Conservation (phyloP, 2,888 invertebrate species). For the Tetragonula carbonaria region DNA sequence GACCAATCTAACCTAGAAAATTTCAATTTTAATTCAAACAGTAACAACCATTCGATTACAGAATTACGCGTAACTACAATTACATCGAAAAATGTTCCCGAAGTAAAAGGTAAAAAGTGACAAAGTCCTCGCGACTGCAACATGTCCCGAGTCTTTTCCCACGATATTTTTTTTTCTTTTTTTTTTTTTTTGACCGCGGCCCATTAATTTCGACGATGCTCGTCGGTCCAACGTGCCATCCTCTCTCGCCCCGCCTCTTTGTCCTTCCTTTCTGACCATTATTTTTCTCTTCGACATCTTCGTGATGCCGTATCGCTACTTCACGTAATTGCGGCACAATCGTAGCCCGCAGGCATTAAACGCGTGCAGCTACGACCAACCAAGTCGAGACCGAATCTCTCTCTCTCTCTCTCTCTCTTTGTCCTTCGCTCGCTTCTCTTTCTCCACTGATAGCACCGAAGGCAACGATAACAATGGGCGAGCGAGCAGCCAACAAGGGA, state of each 20-base stretch:
- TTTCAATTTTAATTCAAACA: no score
- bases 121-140: not conserved
- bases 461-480: slow-evolving; percentile 62
- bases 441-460: slow-evolving; percentile 55
- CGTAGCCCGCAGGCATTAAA: slow-evolving; percentile 59
- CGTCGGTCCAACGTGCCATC: slow-evolving; percentile 7
- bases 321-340: slow-evolving; percentile 72
- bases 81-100: no score
- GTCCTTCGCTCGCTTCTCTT: slow-evolving; percentile 26
- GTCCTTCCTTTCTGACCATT: slow-evolving; percentile 43
- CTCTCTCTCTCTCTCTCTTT: not conserved
- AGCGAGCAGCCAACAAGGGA: not conserved
- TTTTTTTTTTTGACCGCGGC: slow-evolving; percentile 32
- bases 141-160: slow-evolving; percentile 10
- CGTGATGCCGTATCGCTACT: slow-evolving; percentile 59
- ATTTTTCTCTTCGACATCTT: slow-evolving; percentile 70
- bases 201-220: slow-evolving; percentile 66
- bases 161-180: not conserved
- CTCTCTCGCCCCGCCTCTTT: not conserved
- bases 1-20: no score
- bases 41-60: no score
- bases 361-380: slow-evolving; percentile 47
- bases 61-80: no score
- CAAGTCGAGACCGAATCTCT: slow-evolving; percentile 43
- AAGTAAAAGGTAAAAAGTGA: not conserved